Evolutionary conservation across 1,140 invertebrate genomes (phyloP), one percentile per base, ranked within the genome.

Genomic region (Colletes latitarsis): DNA sequence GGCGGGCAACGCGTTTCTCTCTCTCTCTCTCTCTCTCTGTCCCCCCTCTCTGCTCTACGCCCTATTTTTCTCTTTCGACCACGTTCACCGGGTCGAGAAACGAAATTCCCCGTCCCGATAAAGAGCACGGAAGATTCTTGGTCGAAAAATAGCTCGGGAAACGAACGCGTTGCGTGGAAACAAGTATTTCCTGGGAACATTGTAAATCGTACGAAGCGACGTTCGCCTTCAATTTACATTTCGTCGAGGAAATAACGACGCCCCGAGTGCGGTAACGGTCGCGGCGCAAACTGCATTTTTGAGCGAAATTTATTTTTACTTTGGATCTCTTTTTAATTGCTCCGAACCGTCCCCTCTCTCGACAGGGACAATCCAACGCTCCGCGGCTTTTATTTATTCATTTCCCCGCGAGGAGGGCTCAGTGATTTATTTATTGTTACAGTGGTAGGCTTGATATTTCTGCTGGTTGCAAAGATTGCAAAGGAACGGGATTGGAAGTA

Each of bases 211-310:
- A 8, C n/a, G 57, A 58, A 19, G n/a, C n/a, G n/a, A 8, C 57
- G 57, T 21, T 58, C 57, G n/a, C 14, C n/a, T 57, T n/a, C 55
- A 58, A 58, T 68, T 68, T 68, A n/a, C 43, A 39, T 46, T 49
- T 49, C 64, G 14, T 41, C 41, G 64, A 46, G 55, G 15, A 6
- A n/a, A n/a, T 57, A 17, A n/a, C 55, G 14, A 67, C 41, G 15
- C 14, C 4, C 15, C 14, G 41, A 19, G 64, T 15, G 21, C 41
- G 41, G 15, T 17, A 9, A 10, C 67, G 60, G 60, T 64, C 53
- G 43, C 55, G 19, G n/a, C 12, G 9, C 9, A 39, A 46, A 41
- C 43, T 5, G 6, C 5, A 43, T 43, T 9, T 43, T 43, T 43
- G 5, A 6, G 6, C 43, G 5, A 43, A 43, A 43, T 6, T 43